These are phyloP conservation scores for Phataginus tetradactyla DNA, from an alignment of 2,797 vertebrate species.

Conservation along the genomic window DNA sequence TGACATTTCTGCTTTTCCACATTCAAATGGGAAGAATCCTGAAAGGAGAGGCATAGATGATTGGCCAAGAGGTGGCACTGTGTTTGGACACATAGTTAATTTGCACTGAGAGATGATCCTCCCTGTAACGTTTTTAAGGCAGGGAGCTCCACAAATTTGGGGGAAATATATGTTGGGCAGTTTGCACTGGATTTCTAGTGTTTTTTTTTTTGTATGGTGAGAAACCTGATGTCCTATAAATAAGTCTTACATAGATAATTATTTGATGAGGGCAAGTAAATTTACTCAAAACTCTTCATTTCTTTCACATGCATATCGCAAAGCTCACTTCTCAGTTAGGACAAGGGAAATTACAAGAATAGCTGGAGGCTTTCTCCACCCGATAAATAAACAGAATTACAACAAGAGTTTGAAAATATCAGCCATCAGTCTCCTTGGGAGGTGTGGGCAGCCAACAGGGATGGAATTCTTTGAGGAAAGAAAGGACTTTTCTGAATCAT, in stretches of 20 bases:
- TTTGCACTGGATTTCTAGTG: not conserved
- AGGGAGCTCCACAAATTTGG: not conserved
- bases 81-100: not conserved
- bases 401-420: not conserved
- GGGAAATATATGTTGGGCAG: not conserved
- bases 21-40: not conserved
- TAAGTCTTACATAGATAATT: not conserved
- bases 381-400: not conserved
- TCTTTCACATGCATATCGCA: not conserved
- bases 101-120: not conserved
- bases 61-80: not conserved
- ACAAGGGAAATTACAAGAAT: not conserved
- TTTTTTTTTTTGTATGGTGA: not conserved
- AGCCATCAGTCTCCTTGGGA: not conserved
- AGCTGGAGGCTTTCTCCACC: not conserved
- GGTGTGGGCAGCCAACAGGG: not conserved
- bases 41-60: not conserved
- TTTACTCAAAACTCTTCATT: conserved; percentile 1
- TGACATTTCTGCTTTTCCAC: not conserved
- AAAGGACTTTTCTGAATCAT: conserved; percentile 58
- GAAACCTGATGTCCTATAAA: not conserved
- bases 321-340: not conserved
- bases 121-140: not conserved
- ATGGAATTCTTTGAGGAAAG: conserved; percentile 42
- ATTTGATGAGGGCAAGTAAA: not conserved